Percentiles rank a stretch among this genome's conserved stretches.
Conservation (phyloP, 2,797 vertebrate genomes). For the Acanthurus tractus region DNA sequence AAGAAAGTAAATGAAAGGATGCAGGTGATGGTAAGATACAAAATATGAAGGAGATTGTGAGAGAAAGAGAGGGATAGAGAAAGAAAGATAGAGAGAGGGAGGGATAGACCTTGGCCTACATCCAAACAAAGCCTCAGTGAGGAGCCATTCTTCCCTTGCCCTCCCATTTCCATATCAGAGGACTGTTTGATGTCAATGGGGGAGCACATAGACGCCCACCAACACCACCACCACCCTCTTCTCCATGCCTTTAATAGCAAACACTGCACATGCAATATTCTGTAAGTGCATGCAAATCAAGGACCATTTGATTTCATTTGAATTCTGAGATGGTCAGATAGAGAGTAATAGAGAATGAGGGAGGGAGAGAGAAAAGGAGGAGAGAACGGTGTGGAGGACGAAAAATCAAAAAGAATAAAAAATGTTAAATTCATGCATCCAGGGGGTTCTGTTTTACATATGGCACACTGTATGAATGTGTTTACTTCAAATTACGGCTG, state of each 20-base stretch:
- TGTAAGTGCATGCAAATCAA: slow-evolving; percentile 90
- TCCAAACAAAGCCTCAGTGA: slow-evolving; percentile 90
- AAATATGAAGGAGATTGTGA: slow-evolving; percentile 45
- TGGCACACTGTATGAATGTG: slow-evolving; percentile 70
- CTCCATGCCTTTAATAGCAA: slow-evolving; percentile 92
- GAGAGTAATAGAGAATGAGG: slow-evolving; percentile 43
- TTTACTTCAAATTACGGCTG: slow-evolving; percentile 72
- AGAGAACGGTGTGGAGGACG: slow-evolving; percentile 33
- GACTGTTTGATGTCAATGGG: slow-evolving; percentile 96
- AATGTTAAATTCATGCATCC: slow-evolving; percentile 78
- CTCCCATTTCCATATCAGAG: slow-evolving; percentile 97
- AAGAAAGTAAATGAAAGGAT: slow-evolving; percentile 17
- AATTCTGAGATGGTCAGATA: slow-evolving; percentile 86
- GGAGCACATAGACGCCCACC: slow-evolving; percentile 88
- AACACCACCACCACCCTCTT: slow-evolving; percentile 76
- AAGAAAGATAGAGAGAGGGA: slow-evolving; percentile 57
- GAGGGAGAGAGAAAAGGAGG: slow-evolving; percentile 34
- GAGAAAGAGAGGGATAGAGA: slow-evolving; percentile 48
- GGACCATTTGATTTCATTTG: slow-evolving; percentile 89
- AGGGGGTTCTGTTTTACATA: slow-evolving; percentile 77
- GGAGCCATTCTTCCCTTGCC: slow-evolving; percentile 89
- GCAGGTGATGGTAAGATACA: slow-evolving; percentile 30
- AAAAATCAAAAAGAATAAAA: slow-evolving; percentile 84
- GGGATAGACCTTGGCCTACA: slow-evolving; percentile 88
- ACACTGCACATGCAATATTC: slow-evolving; percentile 91